Evolutionary conservation across 2,113 vertebrate genomes (phyloP), one percentile per base, ranked within the genome.

Genomic region (Corythornis madagascariensis): DNA sequence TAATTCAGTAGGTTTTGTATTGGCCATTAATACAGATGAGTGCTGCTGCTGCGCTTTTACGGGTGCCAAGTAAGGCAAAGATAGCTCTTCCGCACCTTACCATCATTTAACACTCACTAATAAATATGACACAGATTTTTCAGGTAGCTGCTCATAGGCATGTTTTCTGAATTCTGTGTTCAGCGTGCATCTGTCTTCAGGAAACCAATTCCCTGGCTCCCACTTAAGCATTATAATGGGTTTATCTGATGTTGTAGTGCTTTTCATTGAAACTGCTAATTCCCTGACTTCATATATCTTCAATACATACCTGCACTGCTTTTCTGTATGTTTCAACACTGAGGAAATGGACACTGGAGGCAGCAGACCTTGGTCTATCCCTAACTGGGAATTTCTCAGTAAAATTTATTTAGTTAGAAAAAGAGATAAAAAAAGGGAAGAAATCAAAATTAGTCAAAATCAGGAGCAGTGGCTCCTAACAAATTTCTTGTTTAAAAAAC

Each of bases 391-490:
- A 59, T 82, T 82, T 88, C 45, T 79, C 57, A 60, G 73, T 83
- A 72, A 86, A 86, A 85, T 66, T n/a, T 66, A n/a, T 73, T 89
- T 55, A 80, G 74, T 43, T 52, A 60, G 72, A 83, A 80, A 88
- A 73, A 57, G 38, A 61, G 24, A 53, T 63, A 29, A 48, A 78
- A 86, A 80, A 47, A 24, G 11, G 60, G 56, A 76, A 70, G 50
- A 84, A 82, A 63, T 66, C 31, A 72, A 73, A 93, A 91, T 40
- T 42, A 33, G 66, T 91, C 77, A 84, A 52, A 84, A 93, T 61
- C 92, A 95, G 69, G 48, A 92, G 50, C 53, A 35, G 69, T 40
- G 28, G 8, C 48, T 88, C 47, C 63, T 79, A 63, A 86, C 52
- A 72, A 74, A 88, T 86, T 50, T 43, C 26, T 55, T 81, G 42